These are phyloP conservation scores for Agrochola macilenta DNA, from an alignment of 2,888 invertebrate genomes.

Conservation along the genomic window DNA sequence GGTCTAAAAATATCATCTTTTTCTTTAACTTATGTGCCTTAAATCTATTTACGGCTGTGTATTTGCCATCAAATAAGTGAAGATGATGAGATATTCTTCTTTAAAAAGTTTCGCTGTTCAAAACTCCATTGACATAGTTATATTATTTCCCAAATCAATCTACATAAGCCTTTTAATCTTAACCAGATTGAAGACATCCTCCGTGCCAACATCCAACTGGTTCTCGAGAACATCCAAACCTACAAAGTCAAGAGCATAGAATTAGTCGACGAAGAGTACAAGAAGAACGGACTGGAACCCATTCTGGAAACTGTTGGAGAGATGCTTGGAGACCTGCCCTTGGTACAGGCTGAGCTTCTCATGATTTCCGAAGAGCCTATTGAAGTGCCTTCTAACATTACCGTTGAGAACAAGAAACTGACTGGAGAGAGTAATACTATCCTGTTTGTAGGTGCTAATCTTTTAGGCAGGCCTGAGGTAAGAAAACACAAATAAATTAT, in stretches of 20 bases:
- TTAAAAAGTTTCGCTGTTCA: not conserved
- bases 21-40: too few species aligned
- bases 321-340: slow-evolving; percentile 92
- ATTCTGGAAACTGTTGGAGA: slow-evolving; percentile 90
- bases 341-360: slow-evolving; percentile 92
- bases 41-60: too few species aligned
- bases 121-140: not conserved
- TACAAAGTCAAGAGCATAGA: slow-evolving; percentile 92
- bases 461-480: slow-evolving; percentile 88
- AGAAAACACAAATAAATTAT: slow-evolving; percentile 50
- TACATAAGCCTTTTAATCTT: not conserved
- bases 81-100: not conserved
- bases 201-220: slow-evolving; percentile 92
- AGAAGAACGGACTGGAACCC: slow-evolving; percentile 85
- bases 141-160: not conserved
- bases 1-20: not conserved
- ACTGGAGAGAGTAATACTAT: slow-evolving; percentile 88
- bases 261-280: slow-evolving; percentile 88
- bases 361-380: slow-evolving; percentile 89
- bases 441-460: slow-evolving; percentile 88
- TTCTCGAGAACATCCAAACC: slow-evolving; percentile 92
- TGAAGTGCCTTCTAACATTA: slow-evolving; percentile 87
- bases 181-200: slow-evolving; percentile 88
- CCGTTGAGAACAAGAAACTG: slow-evolving; percentile 92
- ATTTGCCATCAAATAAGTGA: too few species aligned